Base-by-base conservation (phyloP, 2,797 vertebrate genomes). In the Mico argentatus region DNA sequence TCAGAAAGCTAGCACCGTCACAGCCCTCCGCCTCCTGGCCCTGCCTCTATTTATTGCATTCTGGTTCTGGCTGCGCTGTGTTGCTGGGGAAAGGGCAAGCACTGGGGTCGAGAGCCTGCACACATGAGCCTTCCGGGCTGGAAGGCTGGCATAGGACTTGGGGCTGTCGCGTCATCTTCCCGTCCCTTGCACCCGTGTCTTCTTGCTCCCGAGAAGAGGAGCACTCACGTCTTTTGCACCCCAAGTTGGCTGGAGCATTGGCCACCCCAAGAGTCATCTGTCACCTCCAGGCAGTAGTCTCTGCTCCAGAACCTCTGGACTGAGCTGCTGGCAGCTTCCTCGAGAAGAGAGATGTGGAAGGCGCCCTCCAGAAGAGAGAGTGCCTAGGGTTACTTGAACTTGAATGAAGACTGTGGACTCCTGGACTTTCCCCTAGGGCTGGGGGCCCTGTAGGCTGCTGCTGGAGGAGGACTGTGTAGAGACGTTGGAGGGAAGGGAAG, bases 1-100 rank as follows among this genome's bases (percentile, higher is more conserved):
- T 98, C 98, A 8, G 98, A 99, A 90, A 99, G 99, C 99, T 99
- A 99, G 99, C 98, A 96, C 64, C 24, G 0, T 61, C 90, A 46
- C 17, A 73, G 14, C 91, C 50, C 70, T 85, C 55, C 20, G 27
- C 97, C 95, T 92, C 94, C 91, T 77, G 94, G 88, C 93, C 93
- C 90, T 84, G 94, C 95, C 96, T 97, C 96, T 97, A 95, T 98
- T 98, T 97, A 98, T 98, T 97, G 96, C 82, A 64, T 97, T 97
- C 97, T 97, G 96, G 97, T 85, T 96, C 97, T 96, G 91, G 92
- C 97, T n/a, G 0, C 92, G 95, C 97, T 87, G 91, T 93, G 94
- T 95, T 94, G 94, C 97, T 96, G 95, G 97, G 96, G 87, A 93
- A 48, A 92, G 91, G 97, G 97, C 93, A 88, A 90, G 97, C 96